Base-by-base conservation (phyloP, 2,113 vertebrate genomes). In the Proterorhinus semilunaris region DNA sequence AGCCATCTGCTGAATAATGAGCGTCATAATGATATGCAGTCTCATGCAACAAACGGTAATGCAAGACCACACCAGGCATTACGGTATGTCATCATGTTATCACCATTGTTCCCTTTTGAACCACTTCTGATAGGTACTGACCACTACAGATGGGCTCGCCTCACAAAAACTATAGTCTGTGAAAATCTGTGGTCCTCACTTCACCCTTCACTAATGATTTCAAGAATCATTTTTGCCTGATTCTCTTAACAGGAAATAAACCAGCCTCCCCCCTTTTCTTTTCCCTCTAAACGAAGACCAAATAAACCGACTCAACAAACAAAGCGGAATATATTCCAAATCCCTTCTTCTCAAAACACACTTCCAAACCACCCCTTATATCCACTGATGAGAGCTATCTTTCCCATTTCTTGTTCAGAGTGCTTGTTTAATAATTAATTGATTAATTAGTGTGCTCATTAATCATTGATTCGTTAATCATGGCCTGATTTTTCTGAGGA, bases 391-490 rank as follows among this genome's bases (percentile, higher is more conserved):
- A 13, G 71, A 62, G 59, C 83, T 88, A 79, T 72, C 78, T 79
- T 72, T 67, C 81, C 71, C 80, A 59, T 85, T 88, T 86, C 83
- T 89, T 86, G 76, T 91, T 88, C 89, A 74, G 84, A 88, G 84
- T 84, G 87, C 90, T 87, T 88, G 90, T 83, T 93, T 91, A 93
- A 93, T 93, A 91, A 93, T 93, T 92, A 90, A 92, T 92, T 90
- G 87, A 92, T 92, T 93, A 92, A 93, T 93, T 93, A 91, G 87
- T 84, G 90, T 79, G 1, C 86, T 91, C 91, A 92, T 93, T 93
- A 92, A 92, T 93, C 92, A 93, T 93, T 92, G 84, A 92, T 91
- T 91, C 87, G 90, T 93, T 93, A 92, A 93, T 92, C 91, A 91
- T 86, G 86, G 87, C 89, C 88, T 89, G 89, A 89, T 91, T 92